Percentiles rank a stretch among this genome's conserved stretches.
Evolutionary conservation across 2,797 vertebrate genomes (phyloP).

Genomic region (Liasis olivaceus): DNA sequence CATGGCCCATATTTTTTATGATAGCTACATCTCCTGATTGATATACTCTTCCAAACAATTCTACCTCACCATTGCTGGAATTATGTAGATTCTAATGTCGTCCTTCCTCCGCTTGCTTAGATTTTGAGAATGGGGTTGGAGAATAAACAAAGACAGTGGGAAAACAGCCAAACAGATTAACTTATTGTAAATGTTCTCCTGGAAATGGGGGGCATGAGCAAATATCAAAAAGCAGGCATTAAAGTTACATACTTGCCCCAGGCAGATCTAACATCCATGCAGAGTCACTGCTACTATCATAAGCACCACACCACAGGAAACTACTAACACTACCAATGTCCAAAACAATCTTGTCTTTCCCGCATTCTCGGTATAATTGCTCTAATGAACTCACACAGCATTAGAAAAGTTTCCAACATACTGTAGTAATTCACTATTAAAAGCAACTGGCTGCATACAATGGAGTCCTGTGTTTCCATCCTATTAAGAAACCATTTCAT

Average conservation of each 20-base stretch:
- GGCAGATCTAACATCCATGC: slow-evolving; percentile 64
- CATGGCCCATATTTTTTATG: background rate
- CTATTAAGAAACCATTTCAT: slow-evolving; percentile 47
- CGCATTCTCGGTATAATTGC: slow-evolving; percentile 56
- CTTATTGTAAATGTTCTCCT: slow-evolving; percentile 53
- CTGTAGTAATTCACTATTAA: slow-evolving; percentile 46
- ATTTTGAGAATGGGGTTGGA: background rate
- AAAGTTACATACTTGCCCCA: slow-evolving; percentile 57
- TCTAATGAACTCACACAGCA: slow-evolving; percentile 61
- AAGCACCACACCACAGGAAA: slow-evolving; percentile 64
- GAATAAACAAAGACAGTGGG: slow-evolving; percentile 1
- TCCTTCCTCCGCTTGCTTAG: background rate
- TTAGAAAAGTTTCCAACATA: slow-evolving; percentile 54
- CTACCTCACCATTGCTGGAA: background rate
- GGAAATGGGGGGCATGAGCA: slow-evolving; percentile 59
- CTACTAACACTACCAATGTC: slow-evolving; percentile 57
- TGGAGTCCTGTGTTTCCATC: slow-evolving; percentile 35
- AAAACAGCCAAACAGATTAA: slow-evolving; percentile 55
- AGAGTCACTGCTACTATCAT: slow-evolving; percentile 60
- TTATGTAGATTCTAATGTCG: background rate
- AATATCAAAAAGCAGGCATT: slow-evolving; percentile 59
- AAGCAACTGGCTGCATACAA: slow-evolving; percentile 29
- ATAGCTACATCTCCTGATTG: background rate
- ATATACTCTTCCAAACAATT: background rate
- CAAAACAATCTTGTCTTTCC: slow-evolving; percentile 59